Evolutionary conservation across 2,888 invertebrate genomes (phyloP).

Genomic region (Drosophila recens): DNA sequence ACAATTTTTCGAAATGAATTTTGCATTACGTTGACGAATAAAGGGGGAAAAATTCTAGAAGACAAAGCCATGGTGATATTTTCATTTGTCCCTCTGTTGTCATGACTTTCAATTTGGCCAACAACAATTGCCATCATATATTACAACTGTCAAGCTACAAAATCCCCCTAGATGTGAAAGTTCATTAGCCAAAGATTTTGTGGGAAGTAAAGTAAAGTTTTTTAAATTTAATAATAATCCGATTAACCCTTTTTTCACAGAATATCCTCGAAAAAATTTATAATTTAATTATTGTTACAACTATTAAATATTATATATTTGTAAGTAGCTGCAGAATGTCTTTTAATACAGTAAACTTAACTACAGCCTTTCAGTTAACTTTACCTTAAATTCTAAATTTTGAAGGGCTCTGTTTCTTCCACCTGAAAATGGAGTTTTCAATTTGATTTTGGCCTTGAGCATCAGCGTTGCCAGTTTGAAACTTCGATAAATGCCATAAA

Average conservation of each 20-base stretch:
- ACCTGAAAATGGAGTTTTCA: conserved; percentile 29
- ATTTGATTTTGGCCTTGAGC: conserved; percentile 26
- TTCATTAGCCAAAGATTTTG: no score
- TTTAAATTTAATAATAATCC: no score
- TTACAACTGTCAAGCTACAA: conserved; percentile 6
- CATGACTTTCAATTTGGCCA: conserved; percentile 50
- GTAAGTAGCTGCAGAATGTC: no score
- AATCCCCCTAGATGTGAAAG: not conserved
- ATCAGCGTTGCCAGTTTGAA: conserved; percentile 30
- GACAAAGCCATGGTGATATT: conserved; percentile 33
- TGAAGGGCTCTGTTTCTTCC: not conserved
- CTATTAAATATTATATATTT: no score
- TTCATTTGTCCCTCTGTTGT: conserved; percentile 25
- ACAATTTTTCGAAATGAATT: conserved; percentile 69
- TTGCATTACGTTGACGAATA: conserved; percentile 48
- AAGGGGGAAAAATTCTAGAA: conserved; percentile 6
- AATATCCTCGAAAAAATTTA: no score
- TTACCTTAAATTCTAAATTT: not conserved
- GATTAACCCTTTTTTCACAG: no score
- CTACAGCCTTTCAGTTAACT: not conserved
- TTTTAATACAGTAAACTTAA: not conserved
- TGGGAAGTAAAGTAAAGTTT: no score
- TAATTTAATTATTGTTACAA: no score
- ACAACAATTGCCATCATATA: conserved; percentile 16
- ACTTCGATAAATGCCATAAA: conserved; percentile 66